These are phyloP conservation scores for Polymixis flavicincta DNA, from an alignment of 2,888 invertebrate genomes.

Conservation along the genomic window DNA sequence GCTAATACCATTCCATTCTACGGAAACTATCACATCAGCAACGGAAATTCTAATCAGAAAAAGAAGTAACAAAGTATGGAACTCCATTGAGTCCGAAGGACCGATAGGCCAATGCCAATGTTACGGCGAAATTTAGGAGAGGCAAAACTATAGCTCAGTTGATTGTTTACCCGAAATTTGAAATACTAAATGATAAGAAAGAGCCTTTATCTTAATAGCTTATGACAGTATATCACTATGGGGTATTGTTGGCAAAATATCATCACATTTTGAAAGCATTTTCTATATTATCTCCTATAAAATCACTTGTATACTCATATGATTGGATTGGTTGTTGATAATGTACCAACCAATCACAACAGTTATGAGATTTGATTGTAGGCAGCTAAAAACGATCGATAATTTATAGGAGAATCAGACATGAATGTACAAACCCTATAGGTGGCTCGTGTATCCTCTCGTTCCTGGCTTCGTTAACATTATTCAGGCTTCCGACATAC, in stretches of 20 bases:
- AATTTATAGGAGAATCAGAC: slow-evolving; percentile 5
- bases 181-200: background rate
- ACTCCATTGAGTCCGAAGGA: background rate
- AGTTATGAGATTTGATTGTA: slow-evolving; percentile 10
- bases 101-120: background rate
- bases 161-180: background rate
- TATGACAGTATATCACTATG: background rate
- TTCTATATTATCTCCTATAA: background rate
- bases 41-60: background rate
- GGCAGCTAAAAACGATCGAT: slow-evolving; percentile 16
- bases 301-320: background rate
- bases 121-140: background rate
- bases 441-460: slow-evolving; percentile 66
- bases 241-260: background rate
- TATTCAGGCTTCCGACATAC: slow-evolving; percentile 79
- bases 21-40: background rate
- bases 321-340: slow-evolving; percentile 4
- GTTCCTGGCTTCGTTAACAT: slow-evolving; percentile 67
- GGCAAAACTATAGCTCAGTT: no score
- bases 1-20: background rate
- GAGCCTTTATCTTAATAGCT: background rate
- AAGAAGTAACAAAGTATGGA: background rate
- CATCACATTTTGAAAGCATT: background rate
- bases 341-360: slow-evolving; percentile 6
- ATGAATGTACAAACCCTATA: slow-evolving; percentile 71